Base-by-base conservation (phyloP, 2,113 vertebrate genomes). In the Sylvilagus bachmani region DNA sequence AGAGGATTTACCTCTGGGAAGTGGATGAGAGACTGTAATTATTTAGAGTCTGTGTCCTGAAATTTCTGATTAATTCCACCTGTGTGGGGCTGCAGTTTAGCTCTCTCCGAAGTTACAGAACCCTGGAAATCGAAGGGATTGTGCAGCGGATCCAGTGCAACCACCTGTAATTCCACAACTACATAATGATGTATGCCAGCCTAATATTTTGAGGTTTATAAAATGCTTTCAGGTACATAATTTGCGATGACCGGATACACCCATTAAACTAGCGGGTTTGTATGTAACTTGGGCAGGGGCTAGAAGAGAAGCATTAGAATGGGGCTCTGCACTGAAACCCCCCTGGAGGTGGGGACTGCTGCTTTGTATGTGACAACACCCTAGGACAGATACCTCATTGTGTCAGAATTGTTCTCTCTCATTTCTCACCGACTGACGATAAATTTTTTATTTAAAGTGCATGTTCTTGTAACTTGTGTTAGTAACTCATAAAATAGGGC, bases 311-410 rank as follows among this genome's bases (percentile, higher is more conserved):
- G 22, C 13, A 13, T 10, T 10, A 21, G 29, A 64, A 31, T 27
- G 61, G 13, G 36, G n/a, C 21, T 29, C 69, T 17, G 10, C 1
- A n/a, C n/a, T 4, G 79, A 7, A 74, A 29, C 14, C 4, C 2
- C 17, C 33, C 55, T 9, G 3, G n/a, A 22, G 51, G 7, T n/a
- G 51, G 38, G 36, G 25, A 61, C 49, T 7, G 3, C 11, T 36
- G 0, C 1, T 9, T 9, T 27, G 29, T 33, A 31, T 78, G 2
- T 4, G 1, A 3, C n/a, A 2, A 29, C 25, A 36, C 17, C 10
- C 10, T 16, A 13, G 13, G 19, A 31, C 10, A 75, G 58, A 13
- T 3, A 10, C 10, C 53, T 31, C 27, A 58, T 62, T 31, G 29
- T 31, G 24, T 16, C 13, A 62, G 10, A 25, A 12, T 66, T 11